phyloP scores from a whole-genome alignment of 2,888 invertebrate species.

The Kryphioiulus occultus region DNA sequence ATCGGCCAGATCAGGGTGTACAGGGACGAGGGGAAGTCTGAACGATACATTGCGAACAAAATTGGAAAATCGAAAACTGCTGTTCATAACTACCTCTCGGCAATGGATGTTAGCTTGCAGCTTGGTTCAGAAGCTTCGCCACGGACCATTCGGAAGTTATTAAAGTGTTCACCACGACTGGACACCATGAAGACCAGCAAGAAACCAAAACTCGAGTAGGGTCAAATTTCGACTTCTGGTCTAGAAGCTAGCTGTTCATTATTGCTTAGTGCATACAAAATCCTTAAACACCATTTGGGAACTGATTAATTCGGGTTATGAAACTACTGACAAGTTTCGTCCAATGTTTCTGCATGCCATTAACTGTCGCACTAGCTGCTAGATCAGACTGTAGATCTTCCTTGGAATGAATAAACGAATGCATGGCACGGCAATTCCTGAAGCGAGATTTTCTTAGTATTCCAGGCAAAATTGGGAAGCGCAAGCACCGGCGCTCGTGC shows the following conservation, averaged over 20 bases:
- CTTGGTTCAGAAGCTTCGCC: neutral
- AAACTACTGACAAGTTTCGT: too few relatives aligned
- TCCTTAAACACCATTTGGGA: too few relatives aligned
- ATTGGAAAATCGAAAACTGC: neutral
- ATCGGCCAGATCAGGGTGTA: neutral
- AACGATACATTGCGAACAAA: neutral
- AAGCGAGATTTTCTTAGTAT: neutral
- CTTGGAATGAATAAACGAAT: neutral
- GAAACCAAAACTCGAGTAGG: neutral
- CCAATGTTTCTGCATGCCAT: too few relatives aligned
- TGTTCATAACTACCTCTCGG: neutral
- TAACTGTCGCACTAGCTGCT: neutral
- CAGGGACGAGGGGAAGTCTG: neutral
- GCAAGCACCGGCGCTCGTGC: neutral
- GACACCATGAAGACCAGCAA: neutral
- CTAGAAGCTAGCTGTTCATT: too few relatives aligned
- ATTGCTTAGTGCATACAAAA: too few relatives aligned
- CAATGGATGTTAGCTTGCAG: neutral
- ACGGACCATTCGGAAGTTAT: neutral
- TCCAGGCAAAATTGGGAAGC: neutral
- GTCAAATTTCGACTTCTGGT: too few relatives aligned
- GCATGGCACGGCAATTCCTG: neutral
- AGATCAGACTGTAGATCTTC: too few relatives aligned
- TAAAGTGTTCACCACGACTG: neutral
- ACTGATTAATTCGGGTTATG: too few relatives aligned